These are phyloP conservation scores for Lasius fuliginosus DNA, from an alignment of 2,888 invertebrate genomes.

Conservation along the genomic window DNA sequence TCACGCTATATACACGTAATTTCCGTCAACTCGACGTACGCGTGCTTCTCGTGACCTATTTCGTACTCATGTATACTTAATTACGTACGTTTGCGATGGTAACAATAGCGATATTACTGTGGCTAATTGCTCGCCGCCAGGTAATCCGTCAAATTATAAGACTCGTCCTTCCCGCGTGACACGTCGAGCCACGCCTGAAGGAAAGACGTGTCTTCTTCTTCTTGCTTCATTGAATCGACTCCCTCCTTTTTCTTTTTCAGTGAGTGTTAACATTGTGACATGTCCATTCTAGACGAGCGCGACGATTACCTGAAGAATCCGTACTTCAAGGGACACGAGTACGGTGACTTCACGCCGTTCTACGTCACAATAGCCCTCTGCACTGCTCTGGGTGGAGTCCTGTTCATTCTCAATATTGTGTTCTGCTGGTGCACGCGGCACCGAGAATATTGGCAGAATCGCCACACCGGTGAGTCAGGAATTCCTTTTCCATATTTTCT, in stretches of 20 bases:
- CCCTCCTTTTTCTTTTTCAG: slow-evolving; percentile 81
- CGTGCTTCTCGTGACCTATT: slow-evolving; percentile 30
- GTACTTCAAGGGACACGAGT: slow-evolving; percentile 88
- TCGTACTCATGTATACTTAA: no score
- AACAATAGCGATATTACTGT: background rate
- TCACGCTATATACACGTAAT: background rate
- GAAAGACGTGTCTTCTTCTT: background rate
- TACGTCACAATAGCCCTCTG: slow-evolving; percentile 94
- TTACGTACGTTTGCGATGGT: background rate
- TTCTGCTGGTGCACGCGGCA: slow-evolving; percentile 94
- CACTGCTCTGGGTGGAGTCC: slow-evolving; percentile 90
- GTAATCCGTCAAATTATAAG: background rate
- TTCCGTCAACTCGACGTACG: background rate
- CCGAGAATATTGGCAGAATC: slow-evolving; percentile 93
- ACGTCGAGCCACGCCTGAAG: slow-evolving; percentile 67
- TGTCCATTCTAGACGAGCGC: slow-evolving; percentile 90
- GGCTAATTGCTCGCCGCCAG: background rate
- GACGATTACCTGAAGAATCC: slow-evolving; percentile 89
- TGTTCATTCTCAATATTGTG: slow-evolving; percentile 92
- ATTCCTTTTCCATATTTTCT: background rate
- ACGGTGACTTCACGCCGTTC: slow-evolving; percentile 94
- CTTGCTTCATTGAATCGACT: slow-evolving; percentile 59
- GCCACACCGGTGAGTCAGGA: slow-evolving; percentile 90
- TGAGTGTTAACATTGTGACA: slow-evolving; percentile 83
- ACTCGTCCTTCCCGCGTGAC: background rate